A percentile compares a stretch with the other conserved stretches of the same genome.
These are phyloP conservation scores for Lucifuga dentata DNA, from an alignment of 2,113 vertebrate species.

Conservation along the genomic window DNA sequence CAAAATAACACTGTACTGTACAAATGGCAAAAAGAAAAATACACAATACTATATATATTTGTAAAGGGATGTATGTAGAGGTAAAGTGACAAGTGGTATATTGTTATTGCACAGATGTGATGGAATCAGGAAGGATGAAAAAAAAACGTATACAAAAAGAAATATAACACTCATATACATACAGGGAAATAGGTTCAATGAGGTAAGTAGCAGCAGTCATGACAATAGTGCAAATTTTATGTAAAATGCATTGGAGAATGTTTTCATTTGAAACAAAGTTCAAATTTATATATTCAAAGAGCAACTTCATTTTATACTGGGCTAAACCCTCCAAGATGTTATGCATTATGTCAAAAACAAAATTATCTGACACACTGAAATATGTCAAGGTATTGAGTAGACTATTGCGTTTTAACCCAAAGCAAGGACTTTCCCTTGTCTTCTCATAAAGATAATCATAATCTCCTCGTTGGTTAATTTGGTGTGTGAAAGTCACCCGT, in stretches of 20 bases:
- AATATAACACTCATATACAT: too few species aligned
- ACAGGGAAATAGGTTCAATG: too few species aligned
- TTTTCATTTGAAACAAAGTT: conserved; percentile 21
- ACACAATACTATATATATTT: too few species aligned
- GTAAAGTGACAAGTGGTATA: too few species aligned
- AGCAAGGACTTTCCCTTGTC: conserved; percentile 1
- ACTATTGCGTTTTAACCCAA: conserved; percentile 15
- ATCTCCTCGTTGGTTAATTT: conserved; percentile 16
- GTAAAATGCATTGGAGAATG: conserved; percentile 7
- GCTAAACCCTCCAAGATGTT: conserved; percentile 22
- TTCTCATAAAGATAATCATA: conserved; percentile 9
- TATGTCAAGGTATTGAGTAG: conserved; percentile 25
- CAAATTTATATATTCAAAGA: conserved; percentile 14
- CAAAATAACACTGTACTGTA: too few species aligned
- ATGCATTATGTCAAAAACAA: conserved; percentile 35
- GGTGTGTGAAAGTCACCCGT: background rate
- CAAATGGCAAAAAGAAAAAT: too few species aligned
- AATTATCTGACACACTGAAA: conserved; percentile 25
- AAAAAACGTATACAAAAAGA: too few species aligned
- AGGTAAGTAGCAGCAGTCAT: too few species aligned
- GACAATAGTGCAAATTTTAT: too few species aligned
- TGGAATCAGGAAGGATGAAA: too few species aligned
- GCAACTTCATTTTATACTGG: conserved; percentile 18
- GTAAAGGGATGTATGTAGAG: too few species aligned
- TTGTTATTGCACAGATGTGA: too few species aligned